Conservation (phyloP, 2,888 invertebrate species). For the Parnassius apollo region DNA sequence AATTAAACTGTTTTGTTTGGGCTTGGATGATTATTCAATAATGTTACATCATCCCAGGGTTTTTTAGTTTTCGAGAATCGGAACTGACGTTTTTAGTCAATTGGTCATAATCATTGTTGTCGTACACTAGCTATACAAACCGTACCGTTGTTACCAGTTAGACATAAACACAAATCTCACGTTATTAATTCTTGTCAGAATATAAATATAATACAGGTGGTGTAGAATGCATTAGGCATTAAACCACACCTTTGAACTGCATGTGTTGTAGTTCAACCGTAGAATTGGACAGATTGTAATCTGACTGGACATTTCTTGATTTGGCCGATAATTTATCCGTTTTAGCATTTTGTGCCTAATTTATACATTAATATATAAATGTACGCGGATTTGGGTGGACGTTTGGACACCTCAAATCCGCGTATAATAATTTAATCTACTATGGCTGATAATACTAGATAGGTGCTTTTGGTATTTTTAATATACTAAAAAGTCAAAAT, state of each 20-base stretch:
- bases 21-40: slow-evolving; percentile 1
- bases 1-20: slow-evolving; percentile 1
- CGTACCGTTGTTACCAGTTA: slow-evolving; percentile 72
- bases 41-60: slow-evolving; percentile 3
- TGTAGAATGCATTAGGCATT: slow-evolving; percentile 11
- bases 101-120: slow-evolving; percentile 57
- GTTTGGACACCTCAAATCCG: no score
- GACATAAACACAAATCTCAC: slow-evolving; percentile 32
- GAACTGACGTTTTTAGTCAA: slow-evolving; percentile 52
- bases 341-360: no score
- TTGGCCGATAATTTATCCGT: no score
- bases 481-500: no score
- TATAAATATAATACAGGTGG: neutral
- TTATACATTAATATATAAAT: no score
- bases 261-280: no score
- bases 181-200: slow-evolving; percentile 8
- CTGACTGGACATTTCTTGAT: no score
- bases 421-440: no score
- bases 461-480: no score
- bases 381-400: no score
- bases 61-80: slow-evolving; percentile 38
- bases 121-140: slow-evolving; percentile 46
- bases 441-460: no score
- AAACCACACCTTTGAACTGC: neutral
- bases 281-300: no score